These are phyloP conservation scores for Eupleurogrammus muticus DNA, from an alignment of 2,797 vertebrate species.

Conservation along the genomic window DNA sequence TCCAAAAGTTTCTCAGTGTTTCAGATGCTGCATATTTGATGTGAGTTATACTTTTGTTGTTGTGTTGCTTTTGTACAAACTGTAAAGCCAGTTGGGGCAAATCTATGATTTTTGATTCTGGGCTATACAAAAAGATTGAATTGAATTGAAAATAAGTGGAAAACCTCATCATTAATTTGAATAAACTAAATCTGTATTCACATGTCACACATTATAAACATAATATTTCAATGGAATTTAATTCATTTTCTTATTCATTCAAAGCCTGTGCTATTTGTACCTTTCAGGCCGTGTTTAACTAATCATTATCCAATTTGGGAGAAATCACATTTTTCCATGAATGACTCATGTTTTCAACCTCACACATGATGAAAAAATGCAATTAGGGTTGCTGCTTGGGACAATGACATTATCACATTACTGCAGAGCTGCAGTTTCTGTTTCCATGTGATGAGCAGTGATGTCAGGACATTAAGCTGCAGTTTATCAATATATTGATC, in stretches of 20 bases:
- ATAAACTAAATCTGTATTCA: neutral
- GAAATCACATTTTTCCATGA: neutral
- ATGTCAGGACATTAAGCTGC: neutral
- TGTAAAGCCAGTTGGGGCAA: too few species aligned
- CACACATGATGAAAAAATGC: slow-evolving; percentile 22
- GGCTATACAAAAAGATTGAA: too few species aligned
- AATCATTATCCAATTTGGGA: neutral
- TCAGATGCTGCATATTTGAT: neutral
- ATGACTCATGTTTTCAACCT: neutral
- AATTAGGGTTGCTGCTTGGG: slow-evolving; percentile 18
- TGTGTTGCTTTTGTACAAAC: too few species aligned
- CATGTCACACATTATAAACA: neutral
- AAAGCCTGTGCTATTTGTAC: neutral
- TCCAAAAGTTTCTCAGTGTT: slow-evolving; percentile 4
- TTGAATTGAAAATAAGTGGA: too few species aligned
- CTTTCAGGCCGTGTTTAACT: neutral
- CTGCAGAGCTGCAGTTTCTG: slow-evolving; percentile 6
- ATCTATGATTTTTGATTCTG: too few species aligned
- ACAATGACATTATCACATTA: slow-evolving; percentile 25
- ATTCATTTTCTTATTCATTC: neutral
- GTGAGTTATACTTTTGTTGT: too few species aligned
- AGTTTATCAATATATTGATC: slow-evolving; percentile 13
- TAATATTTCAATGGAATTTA: neutral
- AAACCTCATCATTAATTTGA: too few species aligned
- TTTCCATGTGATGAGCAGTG: slow-evolving; percentile 17